Evolutionary conservation across 2,888 invertebrate genomes (phyloP).

Genomic region (Craniophora ligustri): DNA sequence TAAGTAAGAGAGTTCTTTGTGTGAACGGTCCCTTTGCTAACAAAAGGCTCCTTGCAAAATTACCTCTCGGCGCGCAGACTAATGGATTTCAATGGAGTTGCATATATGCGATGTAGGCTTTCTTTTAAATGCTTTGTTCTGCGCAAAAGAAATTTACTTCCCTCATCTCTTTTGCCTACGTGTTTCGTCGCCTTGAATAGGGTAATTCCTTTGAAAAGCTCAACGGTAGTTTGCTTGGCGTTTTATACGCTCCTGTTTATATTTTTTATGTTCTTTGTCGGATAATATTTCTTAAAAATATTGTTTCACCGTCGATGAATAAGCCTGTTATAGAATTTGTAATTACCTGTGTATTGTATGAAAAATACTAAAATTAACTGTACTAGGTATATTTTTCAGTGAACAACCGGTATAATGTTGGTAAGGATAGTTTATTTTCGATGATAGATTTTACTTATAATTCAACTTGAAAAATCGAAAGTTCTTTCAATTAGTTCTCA

Average conservation of each 20-base stretch:
- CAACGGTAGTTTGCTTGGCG: conserved; percentile 63
- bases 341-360: too few species aligned
- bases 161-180: conserved; percentile 72
- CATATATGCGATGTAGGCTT: conserved; percentile 80
- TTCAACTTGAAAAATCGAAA: too few species aligned
- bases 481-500: too few species aligned
- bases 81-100: conserved; percentile 85
- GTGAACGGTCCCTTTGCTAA: conserved; percentile 73
- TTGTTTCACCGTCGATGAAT: conserved; percentile 33
- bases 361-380: too few species aligned
- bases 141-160: conserved; percentile 80
- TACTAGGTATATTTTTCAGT: too few species aligned
- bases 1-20: conserved; percentile 72
- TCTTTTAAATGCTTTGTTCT: conserved; percentile 84
- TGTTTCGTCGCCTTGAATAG: conserved; percentile 76
- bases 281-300: conserved; percentile 58
- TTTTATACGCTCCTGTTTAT: conserved; percentile 61
- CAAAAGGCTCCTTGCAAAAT: conserved; percentile 83
- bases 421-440: too few species aligned
- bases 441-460: too few species aligned
- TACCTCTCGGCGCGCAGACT: conserved; percentile 77
- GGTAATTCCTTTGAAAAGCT: conserved; percentile 77
- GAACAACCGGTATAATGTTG: too few species aligned
- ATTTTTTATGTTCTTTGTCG: conserved; percentile 55
- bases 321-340: conserved; percentile 49